These are phyloP conservation scores for Sarotherodon lohbergeri DNA, from an alignment of 2,113 vertebrate species.

Conservation along the genomic window DNA sequence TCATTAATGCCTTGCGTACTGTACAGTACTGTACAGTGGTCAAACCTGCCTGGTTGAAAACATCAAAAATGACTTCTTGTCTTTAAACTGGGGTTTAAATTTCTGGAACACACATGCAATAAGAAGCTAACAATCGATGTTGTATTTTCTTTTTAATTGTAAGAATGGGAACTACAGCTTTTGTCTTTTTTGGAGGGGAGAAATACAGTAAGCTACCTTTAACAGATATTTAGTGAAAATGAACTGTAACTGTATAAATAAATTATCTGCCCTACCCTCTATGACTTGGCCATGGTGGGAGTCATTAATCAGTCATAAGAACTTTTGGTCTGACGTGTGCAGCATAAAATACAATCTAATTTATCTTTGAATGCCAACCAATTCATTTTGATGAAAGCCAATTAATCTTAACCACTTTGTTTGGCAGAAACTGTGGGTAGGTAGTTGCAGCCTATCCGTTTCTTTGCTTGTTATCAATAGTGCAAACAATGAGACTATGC, in stretches of 20 bases:
- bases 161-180: background rate
- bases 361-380: background rate
- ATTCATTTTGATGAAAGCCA: background rate
- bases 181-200: background rate
- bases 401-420: background rate
- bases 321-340: background rate
- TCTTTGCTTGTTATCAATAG: background rate
- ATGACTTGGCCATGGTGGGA: background rate
- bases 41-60: background rate
- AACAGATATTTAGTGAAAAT: background rate
- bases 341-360: background rate
- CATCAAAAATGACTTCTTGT: background rate
- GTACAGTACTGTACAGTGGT: background rate
- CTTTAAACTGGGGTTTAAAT: background rate
- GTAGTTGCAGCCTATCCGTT: background rate
- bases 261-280: background rate
- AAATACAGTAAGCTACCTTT: background rate
- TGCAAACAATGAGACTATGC: background rate
- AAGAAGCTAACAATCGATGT: background rate
- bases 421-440: background rate
- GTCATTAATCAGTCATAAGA: background rate
- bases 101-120: background rate
- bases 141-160: background rate
- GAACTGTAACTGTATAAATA: background rate
- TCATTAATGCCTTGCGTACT: background rate